Base-by-base conservation (phyloP, 1,140 invertebrate species). In the Parapsyche elsis region DNA sequence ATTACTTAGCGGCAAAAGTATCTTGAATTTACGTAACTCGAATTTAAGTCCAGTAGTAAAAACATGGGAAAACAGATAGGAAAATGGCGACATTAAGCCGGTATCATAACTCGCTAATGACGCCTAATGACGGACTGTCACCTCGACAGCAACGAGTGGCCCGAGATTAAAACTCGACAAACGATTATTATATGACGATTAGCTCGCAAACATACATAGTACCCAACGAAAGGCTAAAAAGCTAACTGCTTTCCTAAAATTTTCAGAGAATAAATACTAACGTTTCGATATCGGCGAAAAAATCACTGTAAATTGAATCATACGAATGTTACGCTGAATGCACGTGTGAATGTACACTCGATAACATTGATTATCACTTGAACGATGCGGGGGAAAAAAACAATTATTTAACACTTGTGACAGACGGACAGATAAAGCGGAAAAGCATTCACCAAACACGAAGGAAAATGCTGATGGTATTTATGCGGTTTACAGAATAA, bases 101-200 rank as follows among this genome's bases (percentile, higher is more conserved):
- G 71, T 73, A 73, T 73, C 71, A 73, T 73, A 46, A n/a, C 24
- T 61, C 76, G 75, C 76, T 79, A 79, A 81, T 81, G 80, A 81
- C 80, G 38, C 76, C 24, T 81, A 81, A 81, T 81, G 80, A 81
- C 71, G 67, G 75, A 81, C 44, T 46, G 71, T 81, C 77, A 77
- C 23, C 44, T 44, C 61, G 30, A 64, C 53, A 61, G 24, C 61
- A 38, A 79, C 76, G 19, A 70, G 76, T 71, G 53, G 74, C 76
- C 76, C 78, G 67, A 79, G 71, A 81, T 81, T 76, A 77, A 81
- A 81, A 81, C 74, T 78, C 71, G 80, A 67, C 80, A 74, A 73
- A 73, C 71, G 57, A 71, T 75, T 81, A 76, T 76, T 61, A 76
- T 76, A 19, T 24, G n/a, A 49, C 71, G 71, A 73, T 73, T 46